Conservation (phyloP, 2,888 invertebrate species). For the Phyto melanocephala region DNA sequence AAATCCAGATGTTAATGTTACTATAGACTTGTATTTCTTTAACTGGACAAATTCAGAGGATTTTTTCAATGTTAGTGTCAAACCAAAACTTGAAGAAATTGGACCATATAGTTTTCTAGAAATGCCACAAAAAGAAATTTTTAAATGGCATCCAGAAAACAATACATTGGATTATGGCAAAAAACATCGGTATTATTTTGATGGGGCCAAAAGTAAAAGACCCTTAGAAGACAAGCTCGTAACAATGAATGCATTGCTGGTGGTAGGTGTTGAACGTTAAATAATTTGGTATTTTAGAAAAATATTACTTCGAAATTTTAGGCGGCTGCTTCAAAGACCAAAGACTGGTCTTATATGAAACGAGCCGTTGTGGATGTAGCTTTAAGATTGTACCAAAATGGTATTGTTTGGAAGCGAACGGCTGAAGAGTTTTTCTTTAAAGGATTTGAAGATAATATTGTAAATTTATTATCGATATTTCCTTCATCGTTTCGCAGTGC, state of each 20-base stretch:
- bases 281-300: no score
- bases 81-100: conserved; percentile 80
- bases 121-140: conserved; percentile 83
- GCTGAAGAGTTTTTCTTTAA: conserved; percentile 86
- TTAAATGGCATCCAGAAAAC: conserved; percentile 85
- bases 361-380: conserved; percentile 80
- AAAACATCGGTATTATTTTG: conserved; percentile 84
- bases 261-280: conserved; percentile 64
- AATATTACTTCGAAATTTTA: conserved; percentile 8
- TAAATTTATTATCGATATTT: conserved; percentile 82
- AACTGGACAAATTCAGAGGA: conserved; percentile 89
- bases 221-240: conserved; percentile 68
- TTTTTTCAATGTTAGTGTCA: conserved; percentile 79
- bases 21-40: conserved; percentile 84
- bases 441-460: conserved; percentile 87
- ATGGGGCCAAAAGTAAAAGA: conserved; percentile 66
- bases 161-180: conserved; percentile 86
- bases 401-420: conserved; percentile 81
- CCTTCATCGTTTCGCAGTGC: conserved; percentile 80
- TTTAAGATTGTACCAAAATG: conserved; percentile 80
- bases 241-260: conserved; percentile 69
- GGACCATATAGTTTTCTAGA: conserved; percentile 85
- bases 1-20: conserved; percentile 82
- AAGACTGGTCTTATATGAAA: conserved; percentile 68
- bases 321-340: conserved; percentile 63